Base-by-base conservation (phyloP, 2,797 vertebrate genomes). In the Propithecus perrieri region DNA sequence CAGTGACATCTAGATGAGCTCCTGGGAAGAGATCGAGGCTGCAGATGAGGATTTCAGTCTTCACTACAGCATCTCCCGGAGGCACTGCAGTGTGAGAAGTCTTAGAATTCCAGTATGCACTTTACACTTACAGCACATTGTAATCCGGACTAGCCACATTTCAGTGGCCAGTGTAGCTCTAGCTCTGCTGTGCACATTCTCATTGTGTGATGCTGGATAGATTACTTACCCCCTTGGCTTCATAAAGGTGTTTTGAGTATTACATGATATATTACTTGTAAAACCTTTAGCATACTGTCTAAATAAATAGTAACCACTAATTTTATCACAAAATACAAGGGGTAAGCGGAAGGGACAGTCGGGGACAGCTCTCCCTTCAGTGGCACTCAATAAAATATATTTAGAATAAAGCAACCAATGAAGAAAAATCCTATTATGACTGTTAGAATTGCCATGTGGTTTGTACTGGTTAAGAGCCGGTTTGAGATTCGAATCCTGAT, bases 291-390 rank as follows among this genome's bases (percentile, higher is more conserved):
- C 38, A 65, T 76, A n/a, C 4, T 80, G 10, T 50, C 14, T 90
- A 24, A 55, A 7, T 76, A 85, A 96, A 80, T 75, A 95, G 14
- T 67, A 91, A 59, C 59, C 59, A 63, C 50, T 67, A 78, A 74
- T 91, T 89, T 72, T 43, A 93, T 97, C 67, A 93, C 67, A 94
- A 88, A 83, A 94, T 46, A 69, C 55, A 83, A 67, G 28, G 26
- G 13, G 7, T 55, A 92, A 88, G 59, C 50, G 85, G 87, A 95
- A 75, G 24, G 22, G 20, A 96, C 4, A 89, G 7, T 72, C 95
- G 78, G 33, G 67, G 4, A 92, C 84, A 72, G 30, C 3, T 85
- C 35, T 7, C 7, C 7, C 14, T 85, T 85, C 1, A 13, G 53
- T 75, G 46, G 1, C 20, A 79, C 13, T 48, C 53, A n/a, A 59